Conservation (phyloP, 2,113 vertebrate species). For the Martes martes region DNA sequence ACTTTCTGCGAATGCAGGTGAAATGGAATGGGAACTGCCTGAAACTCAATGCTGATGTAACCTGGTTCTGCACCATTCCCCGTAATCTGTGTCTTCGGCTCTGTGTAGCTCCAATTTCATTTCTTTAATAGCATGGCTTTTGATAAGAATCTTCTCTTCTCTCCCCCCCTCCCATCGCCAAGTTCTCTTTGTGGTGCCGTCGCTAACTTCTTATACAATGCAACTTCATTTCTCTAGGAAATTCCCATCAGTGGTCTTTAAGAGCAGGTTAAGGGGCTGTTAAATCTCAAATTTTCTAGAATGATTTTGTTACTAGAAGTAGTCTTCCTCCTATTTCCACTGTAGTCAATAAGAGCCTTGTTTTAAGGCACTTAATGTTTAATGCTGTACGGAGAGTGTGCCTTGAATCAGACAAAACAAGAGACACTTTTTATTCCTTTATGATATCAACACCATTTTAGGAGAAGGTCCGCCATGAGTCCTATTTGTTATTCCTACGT, state of each 20-base stretch:
- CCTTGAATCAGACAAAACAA: slow-evolving; percentile 68
- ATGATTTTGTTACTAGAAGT: slow-evolving; percentile 74
- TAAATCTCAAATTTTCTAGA: slow-evolving; percentile 82
- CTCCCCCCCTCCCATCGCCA: background rate
- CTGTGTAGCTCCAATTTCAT: slow-evolving; percentile 72
- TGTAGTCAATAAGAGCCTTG: slow-evolving; percentile 42
- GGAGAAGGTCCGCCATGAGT: slow-evolving; percentile 61
- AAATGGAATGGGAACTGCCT: slow-evolving; percentile 74
- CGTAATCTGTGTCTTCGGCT: slow-evolving; percentile 70
- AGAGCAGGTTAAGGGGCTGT: slow-evolving; percentile 78
- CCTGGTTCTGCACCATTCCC: slow-evolving; percentile 77
- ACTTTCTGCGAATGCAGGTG: slow-evolving; percentile 71
- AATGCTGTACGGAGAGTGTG: background rate
- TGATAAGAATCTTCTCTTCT: slow-evolving; percentile 61
- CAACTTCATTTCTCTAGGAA: slow-evolving; percentile 71
- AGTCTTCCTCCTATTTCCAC: slow-evolving; percentile 52
- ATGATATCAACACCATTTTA: slow-evolving; percentile 61
- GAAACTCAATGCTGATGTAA: slow-evolving; percentile 72
- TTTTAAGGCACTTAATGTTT: slow-evolving; percentile 61
- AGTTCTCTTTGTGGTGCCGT: slow-evolving; percentile 48
- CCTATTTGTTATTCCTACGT: slow-evolving; percentile 70
- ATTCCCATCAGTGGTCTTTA: slow-evolving; percentile 77
- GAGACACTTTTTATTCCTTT: slow-evolving; percentile 69
- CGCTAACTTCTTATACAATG: slow-evolving; percentile 62
- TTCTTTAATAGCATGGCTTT: slow-evolving; percentile 74